Base-by-base conservation (phyloP, 2,113 vertebrate species). In the Acinonyx jubatus region DNA sequence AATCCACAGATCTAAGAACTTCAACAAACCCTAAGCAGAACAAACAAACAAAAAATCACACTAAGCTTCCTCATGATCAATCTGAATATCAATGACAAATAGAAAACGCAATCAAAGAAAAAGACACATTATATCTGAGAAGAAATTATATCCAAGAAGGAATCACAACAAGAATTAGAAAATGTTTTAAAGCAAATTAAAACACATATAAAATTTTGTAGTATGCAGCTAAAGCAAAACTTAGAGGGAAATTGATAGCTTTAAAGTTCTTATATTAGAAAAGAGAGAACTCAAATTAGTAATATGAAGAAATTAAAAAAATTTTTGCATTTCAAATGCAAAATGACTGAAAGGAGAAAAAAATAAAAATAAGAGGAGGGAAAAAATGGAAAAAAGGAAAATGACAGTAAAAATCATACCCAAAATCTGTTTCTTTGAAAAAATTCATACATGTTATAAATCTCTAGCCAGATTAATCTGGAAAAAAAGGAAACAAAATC, bases 261-360 rank as follows among this genome's bases (percentile, higher is more conserved):
- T 83, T 91, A n/a, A 82, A 87, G 50, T 91, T 48, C 78, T 92
- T 76, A 33, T 18, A 78, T 52, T 86, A 63, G n/a, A 85, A 89
- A 90, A 80, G 12, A 86, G 33, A 2, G 0, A 6, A 33, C 10
- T 86, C 29, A 83, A 68, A 90, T 63, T 81, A 92, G 74, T 86
- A 0, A 76, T n/a, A 45, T 45, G 31, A 55, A 73, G 25, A 91
- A 91, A 65, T 55, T 63, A 45, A 45, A 45, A 45, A 45, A 9
- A 0, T 45, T 45, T 45, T 45, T 45, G 45, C 45, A 45, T 45
- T 45, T 45, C 45, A 45, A 45, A 45, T 81, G 13, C 8, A 97
- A 93, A 86, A 79, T 68, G 80, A 73, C n/a, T 45, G 6, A 73
- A 61, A 25, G 13, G 79, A 52, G 33, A 74, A 36, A 95, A 74